Evolutionary conservation across 2,797 vertebrate species (phyloP).

Genomic region (Danio albolineatus): DNA sequence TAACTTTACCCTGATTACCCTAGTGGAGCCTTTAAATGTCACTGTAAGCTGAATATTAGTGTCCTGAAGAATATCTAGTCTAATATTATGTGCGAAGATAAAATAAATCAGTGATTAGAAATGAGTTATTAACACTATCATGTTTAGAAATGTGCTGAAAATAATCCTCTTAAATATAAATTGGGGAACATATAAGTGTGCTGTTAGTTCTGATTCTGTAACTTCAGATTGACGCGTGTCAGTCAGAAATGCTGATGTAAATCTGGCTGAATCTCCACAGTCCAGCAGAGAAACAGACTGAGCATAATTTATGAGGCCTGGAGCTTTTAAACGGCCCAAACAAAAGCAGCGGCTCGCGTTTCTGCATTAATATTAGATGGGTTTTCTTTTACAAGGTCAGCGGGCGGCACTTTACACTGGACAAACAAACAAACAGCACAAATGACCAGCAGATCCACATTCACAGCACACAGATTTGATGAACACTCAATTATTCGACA

Average conservation of each 20-base stretch:
- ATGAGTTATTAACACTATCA: too few relatives aligned
- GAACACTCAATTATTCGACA: too few relatives aligned
- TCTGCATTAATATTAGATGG: slow-evolving; percentile 77
- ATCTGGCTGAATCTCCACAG: slow-evolving; percentile 8
- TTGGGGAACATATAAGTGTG: too few relatives aligned
- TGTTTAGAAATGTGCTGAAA: too few relatives aligned
- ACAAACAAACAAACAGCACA: slow-evolving; percentile 59
- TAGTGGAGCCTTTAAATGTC: too few relatives aligned
- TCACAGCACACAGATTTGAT: neutral
- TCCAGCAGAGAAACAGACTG: slow-evolving; percentile 37
- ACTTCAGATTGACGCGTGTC: neutral
- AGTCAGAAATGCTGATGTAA: slow-evolving; percentile 10
- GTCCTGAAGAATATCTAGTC: too few relatives aligned
- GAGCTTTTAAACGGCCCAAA: slow-evolving; percentile 68
- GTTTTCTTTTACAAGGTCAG: slow-evolving; percentile 81
- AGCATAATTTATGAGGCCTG: slow-evolving; percentile 68
- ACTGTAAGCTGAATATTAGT: too few relatives aligned
- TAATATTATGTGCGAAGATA: too few relatives aligned
- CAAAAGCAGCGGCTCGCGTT: slow-evolving; percentile 72
- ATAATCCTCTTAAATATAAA: too few relatives aligned
- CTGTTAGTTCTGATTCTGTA: too few relatives aligned
- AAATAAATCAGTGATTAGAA: too few relatives aligned
- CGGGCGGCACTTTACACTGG: slow-evolving; percentile 69
- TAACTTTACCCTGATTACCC: too few relatives aligned
- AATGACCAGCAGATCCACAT: slow-evolving; percentile 18